These are phyloP conservation scores for Ceratosolen fusciceps DNA, from an alignment of 1,140 invertebrate genomes.

Conservation along the genomic window DNA sequence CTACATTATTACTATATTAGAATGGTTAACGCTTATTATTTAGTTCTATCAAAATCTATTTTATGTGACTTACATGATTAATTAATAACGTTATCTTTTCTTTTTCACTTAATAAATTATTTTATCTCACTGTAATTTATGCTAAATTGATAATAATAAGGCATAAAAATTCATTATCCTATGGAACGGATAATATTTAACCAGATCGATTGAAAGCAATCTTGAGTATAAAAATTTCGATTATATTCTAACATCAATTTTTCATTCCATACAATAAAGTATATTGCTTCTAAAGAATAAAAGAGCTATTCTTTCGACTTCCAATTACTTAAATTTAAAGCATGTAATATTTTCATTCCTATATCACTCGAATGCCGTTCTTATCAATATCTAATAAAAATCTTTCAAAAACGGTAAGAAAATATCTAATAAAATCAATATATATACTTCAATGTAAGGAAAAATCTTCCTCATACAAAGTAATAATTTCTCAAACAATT, in stretches of 20 bases:
- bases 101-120: background rate
- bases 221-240: conserved; percentile 1
- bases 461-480: background rate
- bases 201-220: background rate
- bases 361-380: background rate
- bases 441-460: background rate
- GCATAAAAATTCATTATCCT: background rate
- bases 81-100: too few species aligned
- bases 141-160: too few species aligned
- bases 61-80: too few species aligned
- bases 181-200: background rate
- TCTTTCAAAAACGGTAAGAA: background rate
- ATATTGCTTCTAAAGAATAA: conserved; percentile 4
- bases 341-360: conserved; percentile 11
- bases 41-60: too few species aligned
- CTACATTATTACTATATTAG: too few species aligned
- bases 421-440: background rate
- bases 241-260: background rate
- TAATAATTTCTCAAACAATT: background rate
- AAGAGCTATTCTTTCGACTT: conserved; percentile 1
- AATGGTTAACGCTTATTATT: too few species aligned
- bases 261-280: background rate
- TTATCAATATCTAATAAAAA: conserved; percentile 9
- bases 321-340: conserved; percentile 20
- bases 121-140: background rate